phyloP scores from a whole-genome alignment of 2,888 invertebrate species.

The Standfussiana lucernea region DNA sequence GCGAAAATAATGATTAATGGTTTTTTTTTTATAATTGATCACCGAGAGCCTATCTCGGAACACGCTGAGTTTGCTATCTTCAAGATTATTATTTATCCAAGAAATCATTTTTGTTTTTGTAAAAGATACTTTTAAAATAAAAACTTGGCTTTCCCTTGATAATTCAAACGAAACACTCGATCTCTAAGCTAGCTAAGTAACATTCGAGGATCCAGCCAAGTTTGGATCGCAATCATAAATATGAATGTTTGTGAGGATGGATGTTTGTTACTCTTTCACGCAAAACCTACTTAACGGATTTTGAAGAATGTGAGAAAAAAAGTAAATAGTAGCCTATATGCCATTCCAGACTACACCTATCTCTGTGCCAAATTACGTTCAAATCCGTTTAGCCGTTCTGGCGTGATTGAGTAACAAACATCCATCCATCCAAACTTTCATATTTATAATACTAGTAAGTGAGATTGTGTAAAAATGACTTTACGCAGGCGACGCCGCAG shows the following conservation, averaged over 20 bases:
- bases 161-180: background rate
- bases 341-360: too few species aligned
- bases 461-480: too few species aligned
- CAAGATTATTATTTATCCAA: background rate
- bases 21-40: background rate
- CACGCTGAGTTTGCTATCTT: background rate
- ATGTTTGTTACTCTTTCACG: background rate
- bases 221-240: background rate
- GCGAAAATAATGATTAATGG: background rate
- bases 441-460: too few species aligned
- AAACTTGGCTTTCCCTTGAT: background rate
- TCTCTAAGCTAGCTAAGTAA: too few species aligned
- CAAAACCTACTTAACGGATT: background rate
- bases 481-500: background rate
- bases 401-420: too few species aligned
- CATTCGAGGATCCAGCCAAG: background rate
- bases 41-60: background rate
- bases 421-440: too few species aligned
- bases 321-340: too few species aligned
- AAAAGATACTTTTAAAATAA: background rate
- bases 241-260: background rate
- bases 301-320: too few species aligned
- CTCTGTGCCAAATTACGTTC: too few species aligned
- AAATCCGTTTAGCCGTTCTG: too few species aligned
- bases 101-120: background rate